Percentiles rank a stretch among this genome's conserved stretches.
Evolutionary conservation across 2,888 invertebrate genomes (phyloP).

Genomic region (Elysia crispata): DNA sequence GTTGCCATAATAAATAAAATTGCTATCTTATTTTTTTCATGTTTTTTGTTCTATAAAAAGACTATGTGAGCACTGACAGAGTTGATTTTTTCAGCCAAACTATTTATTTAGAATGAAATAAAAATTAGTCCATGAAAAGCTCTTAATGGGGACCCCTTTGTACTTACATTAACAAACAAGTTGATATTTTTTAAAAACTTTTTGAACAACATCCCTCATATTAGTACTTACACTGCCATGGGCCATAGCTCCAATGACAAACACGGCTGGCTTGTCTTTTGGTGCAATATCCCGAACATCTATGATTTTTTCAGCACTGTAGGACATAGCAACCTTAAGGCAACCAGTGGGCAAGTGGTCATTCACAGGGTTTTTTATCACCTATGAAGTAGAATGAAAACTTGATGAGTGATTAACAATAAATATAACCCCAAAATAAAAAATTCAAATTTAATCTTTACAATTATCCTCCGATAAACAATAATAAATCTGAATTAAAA

Average conservation of each 20-base stretch:
- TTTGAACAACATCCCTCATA: too few relatives aligned
- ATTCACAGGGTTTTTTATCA: conserved; percentile 95
- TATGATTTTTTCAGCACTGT: conserved; percentile 86
- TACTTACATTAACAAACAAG: too few relatives aligned
- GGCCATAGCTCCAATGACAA: conserved; percentile 98
- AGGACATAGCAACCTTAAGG: conserved; percentile 92
- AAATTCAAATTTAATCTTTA: too few relatives aligned
- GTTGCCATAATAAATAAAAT: too few relatives aligned
- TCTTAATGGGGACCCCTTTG: too few relatives aligned
- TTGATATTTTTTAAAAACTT: too few relatives aligned
- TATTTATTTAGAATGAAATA: too few relatives aligned
- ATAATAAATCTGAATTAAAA: neutral
- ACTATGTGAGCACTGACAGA: too few relatives aligned
- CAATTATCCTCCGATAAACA: neutral
- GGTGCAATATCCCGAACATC: conserved; percentile 89
- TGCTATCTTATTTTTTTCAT: too few relatives aligned
- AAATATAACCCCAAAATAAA: neutral
- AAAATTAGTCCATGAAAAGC: too few relatives aligned
- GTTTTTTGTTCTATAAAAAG: too few relatives aligned
- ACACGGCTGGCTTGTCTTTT: conserved; percentile 87
- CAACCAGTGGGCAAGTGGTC: conserved; percentile 97
- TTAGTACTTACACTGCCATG: conserved; percentile 87
- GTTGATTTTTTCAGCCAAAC: too few relatives aligned
- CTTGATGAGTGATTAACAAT: neutral
- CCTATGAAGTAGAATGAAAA: conserved; percentile 59